Evolutionary conservation across 2,888 invertebrate genomes (phyloP).

Genomic region (Pandemis corylana): DNA sequence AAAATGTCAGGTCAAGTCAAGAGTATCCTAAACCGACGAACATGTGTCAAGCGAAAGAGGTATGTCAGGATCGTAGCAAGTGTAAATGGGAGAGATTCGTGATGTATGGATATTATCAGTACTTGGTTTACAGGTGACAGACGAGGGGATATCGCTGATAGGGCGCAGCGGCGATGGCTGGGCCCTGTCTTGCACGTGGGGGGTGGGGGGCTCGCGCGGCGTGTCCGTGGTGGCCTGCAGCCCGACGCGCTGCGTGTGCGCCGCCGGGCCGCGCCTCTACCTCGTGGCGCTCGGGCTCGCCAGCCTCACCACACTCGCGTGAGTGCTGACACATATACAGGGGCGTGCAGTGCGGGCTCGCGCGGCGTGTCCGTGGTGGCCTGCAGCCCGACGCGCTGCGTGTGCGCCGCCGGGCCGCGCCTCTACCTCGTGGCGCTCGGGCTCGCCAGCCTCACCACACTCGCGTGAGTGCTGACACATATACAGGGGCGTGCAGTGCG

Average conservation of each 20-base stretch:
- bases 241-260: slow-evolving; percentile 91
- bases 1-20: too few relatives aligned
- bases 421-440: slow-evolving; percentile 71
- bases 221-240: slow-evolving; percentile 96
- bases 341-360: slow-evolving; percentile 87
- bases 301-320: slow-evolving; percentile 48
- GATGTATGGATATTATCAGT: too few relatives aligned
- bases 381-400: slow-evolving; percentile 91
- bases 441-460: slow-evolving; percentile 50
- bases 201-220: slow-evolving; percentile 89
- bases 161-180: slow-evolving; percentile 74
- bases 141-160: slow-evolving; percentile 75
- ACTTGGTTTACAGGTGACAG: slow-evolving; percentile 79
- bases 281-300: slow-evolving; percentile 58
- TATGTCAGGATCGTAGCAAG: too few relatives aligned
- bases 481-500: slow-evolving; percentile 78
- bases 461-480: not conserved
- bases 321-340: not conserved
- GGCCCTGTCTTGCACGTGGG: slow-evolving; percentile 54
- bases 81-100: too few relatives aligned
- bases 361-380: slow-evolving; percentile 94
- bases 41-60: too few relatives aligned
- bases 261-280: slow-evolving; percentile 92
- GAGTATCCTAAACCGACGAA: too few relatives aligned
- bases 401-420: slow-evolving; percentile 95